Evolutionary conservation across 30 jellyfish, hydroid and myxozoan species (phyloP).

Genomic region (Turritopsis dohrnii): DNA sequence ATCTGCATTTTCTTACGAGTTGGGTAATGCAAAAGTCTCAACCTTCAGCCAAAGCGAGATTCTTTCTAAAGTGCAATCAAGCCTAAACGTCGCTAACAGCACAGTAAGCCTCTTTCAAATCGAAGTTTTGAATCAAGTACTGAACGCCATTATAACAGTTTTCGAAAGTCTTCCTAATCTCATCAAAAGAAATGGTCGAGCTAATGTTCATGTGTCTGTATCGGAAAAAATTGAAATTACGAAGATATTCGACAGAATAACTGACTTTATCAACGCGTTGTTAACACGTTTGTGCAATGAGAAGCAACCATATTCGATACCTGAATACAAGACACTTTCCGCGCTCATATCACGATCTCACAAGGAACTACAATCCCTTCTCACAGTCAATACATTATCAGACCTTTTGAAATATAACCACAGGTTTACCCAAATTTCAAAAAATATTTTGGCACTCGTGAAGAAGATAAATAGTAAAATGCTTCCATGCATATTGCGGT

Average conservation of each 20-base stretch:
- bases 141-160: conserved; percentile 35
- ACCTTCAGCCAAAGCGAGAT: conserved; percentile 22
- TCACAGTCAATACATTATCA: conserved; percentile 14
- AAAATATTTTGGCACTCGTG: conserved; percentile 1
- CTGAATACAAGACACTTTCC: neutral
- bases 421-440: neutral
- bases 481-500: conserved; percentile 19
- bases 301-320: neutral
- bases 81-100: conserved; percentile 33
- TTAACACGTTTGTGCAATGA: conserved; percentile 28
- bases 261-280: conserved; percentile 12
- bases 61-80: conserved; percentile 22
- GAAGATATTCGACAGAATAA: conserved; percentile 21
- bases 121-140: conserved; percentile 22
- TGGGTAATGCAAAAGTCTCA: conserved; percentile 29
- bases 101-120: conserved; percentile 31
- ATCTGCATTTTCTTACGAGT: conserved; percentile 23
- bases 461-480: neutral
- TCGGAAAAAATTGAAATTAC: neutral
- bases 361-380: conserved; percentile 24
- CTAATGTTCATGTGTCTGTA: conserved; percentile 21
- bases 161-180: conserved; percentile 39
- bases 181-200: conserved; percentile 9
- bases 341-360: conserved; percentile 20
- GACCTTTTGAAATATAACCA: conserved; percentile 22